Evolutionary conservation across 2,113 vertebrate species (phyloP).

Genomic region (Perca schrenkii): DNA sequence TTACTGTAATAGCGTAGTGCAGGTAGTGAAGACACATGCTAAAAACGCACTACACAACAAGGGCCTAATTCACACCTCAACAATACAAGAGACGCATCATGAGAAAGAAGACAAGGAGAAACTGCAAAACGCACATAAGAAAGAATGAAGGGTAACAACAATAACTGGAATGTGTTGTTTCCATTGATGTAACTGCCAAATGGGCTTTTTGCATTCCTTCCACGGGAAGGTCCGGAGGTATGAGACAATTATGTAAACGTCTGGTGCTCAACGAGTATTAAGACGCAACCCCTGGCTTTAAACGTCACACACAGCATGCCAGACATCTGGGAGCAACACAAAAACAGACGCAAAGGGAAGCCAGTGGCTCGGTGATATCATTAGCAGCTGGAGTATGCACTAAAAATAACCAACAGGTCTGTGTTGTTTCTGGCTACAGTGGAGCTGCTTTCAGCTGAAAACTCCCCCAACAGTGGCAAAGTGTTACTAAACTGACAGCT

Average conservation of each 20-base stretch:
- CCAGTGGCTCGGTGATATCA: slow-evolving; percentile 42
- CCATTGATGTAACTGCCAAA: slow-evolving; percentile 25
- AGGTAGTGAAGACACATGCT: neutral
- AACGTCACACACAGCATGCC: slow-evolving; percentile 24
- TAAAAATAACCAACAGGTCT: slow-evolving; percentile 72
- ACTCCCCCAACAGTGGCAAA: slow-evolving; percentile 21
- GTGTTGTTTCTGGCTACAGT: slow-evolving; percentile 47
- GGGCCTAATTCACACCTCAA: neutral
- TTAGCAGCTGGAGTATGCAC: slow-evolving; percentile 30
- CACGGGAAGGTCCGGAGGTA: slow-evolving; percentile 38
- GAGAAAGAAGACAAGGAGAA: neutral
- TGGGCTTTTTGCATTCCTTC: slow-evolving; percentile 63
- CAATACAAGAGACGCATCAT: neutral
- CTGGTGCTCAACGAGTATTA: slow-evolving; percentile 27
- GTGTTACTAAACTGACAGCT: slow-evolving; percentile 50
- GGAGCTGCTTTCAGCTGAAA: slow-evolving; percentile 38
- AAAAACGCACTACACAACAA: neutral
- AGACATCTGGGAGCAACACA: slow-evolving; percentile 15
- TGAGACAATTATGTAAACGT: slow-evolving; percentile 8
- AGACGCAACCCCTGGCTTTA: slow-evolving; percentile 30
- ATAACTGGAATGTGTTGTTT: neutral
- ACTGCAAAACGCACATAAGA: neutral
- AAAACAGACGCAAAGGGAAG: slow-evolving; percentile 39
- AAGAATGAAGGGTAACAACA: slow-evolving; percentile 8
- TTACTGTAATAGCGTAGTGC: neutral